Base-by-base conservation (phyloP, 1,140 invertebrate genomes). In the Papilio xuthus region DNA sequence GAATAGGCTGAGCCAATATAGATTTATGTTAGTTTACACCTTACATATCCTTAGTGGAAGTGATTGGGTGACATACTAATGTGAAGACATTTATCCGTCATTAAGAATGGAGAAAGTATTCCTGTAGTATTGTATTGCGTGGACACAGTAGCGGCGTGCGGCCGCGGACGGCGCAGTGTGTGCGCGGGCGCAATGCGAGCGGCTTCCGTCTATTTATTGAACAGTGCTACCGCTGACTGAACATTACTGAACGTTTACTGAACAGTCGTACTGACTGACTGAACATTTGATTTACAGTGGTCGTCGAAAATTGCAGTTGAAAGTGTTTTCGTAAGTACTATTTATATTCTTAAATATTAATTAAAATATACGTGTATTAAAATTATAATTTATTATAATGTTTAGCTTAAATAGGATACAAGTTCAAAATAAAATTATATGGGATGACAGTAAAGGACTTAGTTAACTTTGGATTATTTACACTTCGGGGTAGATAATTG, bases 151-250 rank as follows among this genome's bases (percentile, higher is more conserved):
- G 32, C 37, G 41, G 69, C 9, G 32, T 9, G 15, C n/a, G 69
- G 32, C 32, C n/a, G 37, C 41, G 32, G 15, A n/a, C 18, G 0
- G 37, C 20, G 56, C 69, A 71, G 69, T 71, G 69, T 71, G 69
- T 42, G 69, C 69, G 69, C 69, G 69, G 32, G 60, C 60, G 60
- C 60, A 67, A 26, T 67, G 60, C 60, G 60, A 67, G 26, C 60
- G 26, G 60, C 60, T 67, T 67, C 60, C 60, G 60, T 26, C 60
- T 63, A 2, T 63, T 63, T 63, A 63, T 23, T 63, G 60, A 63
- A 63, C 23, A 63, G 60, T 63, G 23, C 13, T 63, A 63, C 60
- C 12, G 56, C 23, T 10, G 8, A 60, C 56, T 60, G 56, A 60
- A 60, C 53, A 56, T 20, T 3, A 60, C 56, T 26, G 56, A 60